phyloP scores from a whole-genome alignment of 37 sponge, comb jelly and placozoan species.

The Cliona cf. orientalis region DNA sequence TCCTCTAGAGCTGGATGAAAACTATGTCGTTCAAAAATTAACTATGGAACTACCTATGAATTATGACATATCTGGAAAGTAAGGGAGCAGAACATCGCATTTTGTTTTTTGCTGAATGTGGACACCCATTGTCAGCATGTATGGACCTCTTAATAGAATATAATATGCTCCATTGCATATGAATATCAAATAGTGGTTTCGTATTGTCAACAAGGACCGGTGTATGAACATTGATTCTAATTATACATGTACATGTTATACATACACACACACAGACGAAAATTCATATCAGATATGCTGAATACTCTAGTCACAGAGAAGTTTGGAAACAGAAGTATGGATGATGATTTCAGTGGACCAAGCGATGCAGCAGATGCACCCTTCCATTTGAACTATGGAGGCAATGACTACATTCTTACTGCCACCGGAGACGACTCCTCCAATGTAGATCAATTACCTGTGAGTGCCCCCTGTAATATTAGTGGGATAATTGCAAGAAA shows the following conservation, averaged over 20 bases:
- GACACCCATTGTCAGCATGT: neutral
- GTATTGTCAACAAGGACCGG: neutral
- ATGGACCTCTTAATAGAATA: too few relatives aligned
- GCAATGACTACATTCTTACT: too few relatives aligned
- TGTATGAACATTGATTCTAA: too few relatives aligned
- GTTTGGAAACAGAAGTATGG: slow-evolving; percentile 51
- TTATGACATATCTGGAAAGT: slow-evolving; percentile 34
- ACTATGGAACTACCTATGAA: slow-evolving; percentile 23
- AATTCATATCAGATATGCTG: slow-evolving; percentile 20
- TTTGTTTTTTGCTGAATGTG: neutral
- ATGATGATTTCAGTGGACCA: slow-evolving; percentile 20
- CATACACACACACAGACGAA: slow-evolving; percentile 27
- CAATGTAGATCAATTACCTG: too few relatives aligned
- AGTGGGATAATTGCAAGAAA: too few relatives aligned
- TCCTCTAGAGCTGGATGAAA: slow-evolving; percentile 65
- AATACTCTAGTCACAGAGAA: slow-evolving; percentile 47
- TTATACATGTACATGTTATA: neutral
- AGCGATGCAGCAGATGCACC: slow-evolving; percentile 26
- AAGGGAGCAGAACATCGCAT: slow-evolving; percentile 12
- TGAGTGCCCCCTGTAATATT: too few relatives aligned
- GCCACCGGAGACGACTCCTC: too few relatives aligned
- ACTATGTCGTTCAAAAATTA: slow-evolving; percentile 50
- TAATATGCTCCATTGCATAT: too few relatives aligned
- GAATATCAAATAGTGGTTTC: neutral
- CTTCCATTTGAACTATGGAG: neutral